phyloP scores from a whole-genome alignment of 2,888 invertebrate species.

The Seira musarum region DNA sequence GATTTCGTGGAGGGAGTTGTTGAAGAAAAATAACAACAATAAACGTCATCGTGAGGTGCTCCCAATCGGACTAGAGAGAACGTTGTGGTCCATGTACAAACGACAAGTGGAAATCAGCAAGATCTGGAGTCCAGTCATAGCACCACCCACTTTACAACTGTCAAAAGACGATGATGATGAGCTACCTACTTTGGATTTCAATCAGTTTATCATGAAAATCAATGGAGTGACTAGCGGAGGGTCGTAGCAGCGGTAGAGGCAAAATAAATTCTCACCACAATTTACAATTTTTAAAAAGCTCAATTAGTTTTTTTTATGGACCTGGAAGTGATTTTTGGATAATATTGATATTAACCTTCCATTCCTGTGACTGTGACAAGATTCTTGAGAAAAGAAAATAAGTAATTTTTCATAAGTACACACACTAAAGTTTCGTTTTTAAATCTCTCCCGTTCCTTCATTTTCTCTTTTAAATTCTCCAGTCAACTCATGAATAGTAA shows the following conservation, averaged over 20 bases:
- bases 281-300: too few species aligned
- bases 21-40: neutral
- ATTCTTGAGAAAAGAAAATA: too few species aligned
- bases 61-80: constrained; percentile 45
- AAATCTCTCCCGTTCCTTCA: too few species aligned
- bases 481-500: too few species aligned
- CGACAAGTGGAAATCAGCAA: constrained; percentile 39
- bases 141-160: neutral
- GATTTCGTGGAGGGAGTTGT: constrained; percentile 38
- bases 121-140: constrained; percentile 37
- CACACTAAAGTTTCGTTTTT: too few species aligned
- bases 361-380: too few species aligned
- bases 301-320: too few species aligned
- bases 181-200: constrained; percentile 25
- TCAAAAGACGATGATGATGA: neutral
- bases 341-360: too few species aligned
- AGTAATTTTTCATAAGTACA: too few species aligned
- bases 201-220: constrained; percentile 38
- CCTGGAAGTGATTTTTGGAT: too few species aligned
- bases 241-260: neutral
- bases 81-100: constrained; percentile 44
- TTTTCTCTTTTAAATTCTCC: too few species aligned
- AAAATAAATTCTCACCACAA: too few species aligned
- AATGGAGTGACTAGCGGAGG: constrained; percentile 8
- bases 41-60: constrained; percentile 25